Percentiles rank a stretch among this genome's conserved stretches.
phyloP scores from a whole-genome alignment of 2,797 vertebrate species.

The Alca torda region DNA sequence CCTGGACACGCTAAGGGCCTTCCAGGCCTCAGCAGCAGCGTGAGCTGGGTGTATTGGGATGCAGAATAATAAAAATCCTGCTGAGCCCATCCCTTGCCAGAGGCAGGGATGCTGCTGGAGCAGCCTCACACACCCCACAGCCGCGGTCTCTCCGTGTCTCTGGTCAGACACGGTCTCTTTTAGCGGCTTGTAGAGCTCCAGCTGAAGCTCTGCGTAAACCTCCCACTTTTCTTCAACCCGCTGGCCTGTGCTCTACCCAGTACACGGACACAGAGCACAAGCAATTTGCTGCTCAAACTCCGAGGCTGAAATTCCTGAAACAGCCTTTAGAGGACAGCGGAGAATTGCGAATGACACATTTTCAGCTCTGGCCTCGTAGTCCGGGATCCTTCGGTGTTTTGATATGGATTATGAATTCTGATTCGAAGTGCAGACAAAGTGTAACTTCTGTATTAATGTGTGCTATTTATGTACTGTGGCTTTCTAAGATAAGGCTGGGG shows the following conservation, averaged over 20 bases:
- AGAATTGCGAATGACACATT: slow-evolving; percentile 46
- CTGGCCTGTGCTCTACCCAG: not conserved
- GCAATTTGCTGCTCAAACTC: not conserved
- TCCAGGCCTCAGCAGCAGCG: not conserved
- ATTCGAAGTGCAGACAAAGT: not conserved
- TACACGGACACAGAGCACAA: not conserved
- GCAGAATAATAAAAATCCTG: not conserved
- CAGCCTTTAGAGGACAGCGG: slow-evolving; percentile 60
- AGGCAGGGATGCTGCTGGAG: not conserved
- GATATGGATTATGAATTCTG: not conserved
- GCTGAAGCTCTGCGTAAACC: not conserved
- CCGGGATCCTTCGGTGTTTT: accelerated
- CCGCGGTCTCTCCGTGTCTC: accelerated
- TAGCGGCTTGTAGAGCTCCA: not conserved
- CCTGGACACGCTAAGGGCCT: accelerated
- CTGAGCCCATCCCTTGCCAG: not conserved
- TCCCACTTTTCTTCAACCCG: accelerated
- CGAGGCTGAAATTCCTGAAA: slow-evolving; percentile 42
- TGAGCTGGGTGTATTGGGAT: too few species aligned
- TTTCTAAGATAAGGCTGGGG: not conserved
- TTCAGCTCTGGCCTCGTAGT: not conserved
- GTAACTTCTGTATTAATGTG: not conserved
- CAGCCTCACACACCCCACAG: not conserved
- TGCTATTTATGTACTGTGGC: not conserved
- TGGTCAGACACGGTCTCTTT: not conserved